Base-by-base conservation (phyloP, 2,113 vertebrate species). In the Bostrychus sinensis region DNA sequence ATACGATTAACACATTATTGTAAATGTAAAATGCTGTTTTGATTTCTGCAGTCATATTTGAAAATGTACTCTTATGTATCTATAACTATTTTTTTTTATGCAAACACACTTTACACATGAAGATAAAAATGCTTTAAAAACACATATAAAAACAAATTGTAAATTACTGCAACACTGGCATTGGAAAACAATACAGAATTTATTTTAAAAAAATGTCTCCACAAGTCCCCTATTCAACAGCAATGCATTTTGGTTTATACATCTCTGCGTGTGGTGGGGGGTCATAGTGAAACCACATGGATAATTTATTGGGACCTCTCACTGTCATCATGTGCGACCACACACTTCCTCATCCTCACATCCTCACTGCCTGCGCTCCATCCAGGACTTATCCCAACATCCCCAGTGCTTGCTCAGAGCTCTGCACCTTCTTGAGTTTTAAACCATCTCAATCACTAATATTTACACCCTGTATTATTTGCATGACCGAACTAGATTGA, bases 281-380 rank as follows among this genome's bases (percentile, higher is more conserved):
- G 65, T 63, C 57, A 58, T 65, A 51, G 26, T 68, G 22, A 70
- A 66, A 67, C 80, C 82, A 73, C 65, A 77, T 38, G 66, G 66
- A 83, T 87, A 82, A 81, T 82, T 86, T 72, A 75, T 46, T 53
- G 43, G 62, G 60, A 74, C 53, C 65, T 74, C 69, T 64, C 77
- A 76, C 72, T 65, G 45, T 48, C 45, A 48, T 48, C 22, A 12
- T 48, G 20, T 25, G 45, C 22, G 45, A 70, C 37, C 59, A 38
- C 65, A 69, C 43, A 69, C 45, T 51, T 61, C 48, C 28, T 1
- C 17, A 11, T 61, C 48, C 30, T 2, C 10, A 48, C 13, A 5
- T 45, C 45, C 22, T 17, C 61, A 43, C 37, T 42, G 57, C 62
- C 43, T 56, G 58, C 61, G 45, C 62, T 63, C 70, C 75, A 62